Conservation (phyloP, 2,888 invertebrate genomes). For the Callinectes sapidus region DNA sequence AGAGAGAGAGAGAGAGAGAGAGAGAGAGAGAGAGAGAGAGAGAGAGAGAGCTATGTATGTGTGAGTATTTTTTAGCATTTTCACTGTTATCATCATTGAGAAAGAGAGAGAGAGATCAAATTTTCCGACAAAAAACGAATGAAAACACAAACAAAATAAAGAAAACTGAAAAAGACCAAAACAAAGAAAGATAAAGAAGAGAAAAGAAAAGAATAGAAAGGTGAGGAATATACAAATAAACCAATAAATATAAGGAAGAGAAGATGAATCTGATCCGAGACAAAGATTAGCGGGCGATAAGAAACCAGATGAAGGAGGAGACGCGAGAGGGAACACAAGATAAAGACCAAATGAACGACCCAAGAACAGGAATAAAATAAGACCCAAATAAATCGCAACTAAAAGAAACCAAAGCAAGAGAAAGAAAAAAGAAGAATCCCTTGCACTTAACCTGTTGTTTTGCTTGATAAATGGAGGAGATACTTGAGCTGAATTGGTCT, state of each 20-base stretch:
- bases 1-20: constrained; percentile 29
- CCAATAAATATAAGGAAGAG: background rate
- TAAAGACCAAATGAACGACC: background rate
- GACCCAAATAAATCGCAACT: background rate
- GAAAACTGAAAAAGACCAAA: background rate
- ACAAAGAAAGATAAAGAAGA: background rate
- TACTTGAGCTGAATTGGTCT: background rate
- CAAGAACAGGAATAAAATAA: background rate
- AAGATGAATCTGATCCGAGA: background rate
- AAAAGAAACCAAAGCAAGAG: background rate
- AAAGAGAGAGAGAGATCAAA: background rate
- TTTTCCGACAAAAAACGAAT: background rate
- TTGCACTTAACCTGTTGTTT: background rate
- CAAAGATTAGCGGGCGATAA: background rate
- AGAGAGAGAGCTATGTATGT: too few species aligned
- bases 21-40: constrained; percentile 25
- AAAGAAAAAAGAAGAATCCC: background rate
- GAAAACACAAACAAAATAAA: background rate
- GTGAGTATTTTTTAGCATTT: too few species aligned
- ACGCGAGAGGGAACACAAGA: background rate
- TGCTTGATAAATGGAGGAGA: background rate
- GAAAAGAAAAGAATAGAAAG: background rate
- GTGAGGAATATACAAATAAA: background rate
- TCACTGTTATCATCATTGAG: too few species aligned
- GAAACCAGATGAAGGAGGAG: background rate